phyloP scores from a whole-genome alignment of 2,113 vertebrate genomes.

The Oncorhynchus clarkii region DNA sequence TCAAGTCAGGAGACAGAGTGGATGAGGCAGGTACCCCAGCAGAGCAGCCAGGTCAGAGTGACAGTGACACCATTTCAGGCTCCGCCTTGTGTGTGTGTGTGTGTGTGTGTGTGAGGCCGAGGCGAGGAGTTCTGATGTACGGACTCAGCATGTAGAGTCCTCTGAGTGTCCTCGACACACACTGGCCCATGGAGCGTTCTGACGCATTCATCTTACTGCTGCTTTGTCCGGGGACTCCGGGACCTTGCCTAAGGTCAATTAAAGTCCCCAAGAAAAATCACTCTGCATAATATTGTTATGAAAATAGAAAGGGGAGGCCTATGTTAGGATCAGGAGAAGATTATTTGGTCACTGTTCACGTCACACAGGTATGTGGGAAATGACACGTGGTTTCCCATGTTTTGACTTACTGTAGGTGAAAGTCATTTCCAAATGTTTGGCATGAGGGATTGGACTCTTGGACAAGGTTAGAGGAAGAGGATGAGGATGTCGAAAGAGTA shows the following conservation, averaged over 20 bases:
- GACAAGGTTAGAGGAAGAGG: no score
- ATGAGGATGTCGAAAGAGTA: no score
- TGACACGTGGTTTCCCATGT: neutral
- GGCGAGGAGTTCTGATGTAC: neutral
- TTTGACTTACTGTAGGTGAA: no score
- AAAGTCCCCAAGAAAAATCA: constrained; percentile 48
- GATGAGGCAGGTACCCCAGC: no score
- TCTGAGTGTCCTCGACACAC: constrained; percentile 15
- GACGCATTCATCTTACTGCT: constrained; percentile 51
- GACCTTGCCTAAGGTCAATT: constrained; percentile 45
- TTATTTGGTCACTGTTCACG: neutral
- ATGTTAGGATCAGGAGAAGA: neutral
- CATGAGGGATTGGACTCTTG: no score
- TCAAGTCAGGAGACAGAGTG: no score
- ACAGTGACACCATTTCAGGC: neutral
- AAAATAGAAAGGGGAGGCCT: constrained; percentile 35
- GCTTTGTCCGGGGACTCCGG: constrained; percentile 40
- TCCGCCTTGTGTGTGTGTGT: neutral
- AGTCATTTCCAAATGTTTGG: no score
- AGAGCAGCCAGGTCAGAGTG: no score
- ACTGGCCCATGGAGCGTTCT: constrained; percentile 21
- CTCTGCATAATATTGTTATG: constrained; percentile 42
- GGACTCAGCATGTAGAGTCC: constrained; percentile 31
- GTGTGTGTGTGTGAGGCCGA: neutral
- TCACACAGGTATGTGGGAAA: neutral